Base-by-base conservation (phyloP, 2,797 vertebrate genomes). In the Podargus strigoides region DNA sequence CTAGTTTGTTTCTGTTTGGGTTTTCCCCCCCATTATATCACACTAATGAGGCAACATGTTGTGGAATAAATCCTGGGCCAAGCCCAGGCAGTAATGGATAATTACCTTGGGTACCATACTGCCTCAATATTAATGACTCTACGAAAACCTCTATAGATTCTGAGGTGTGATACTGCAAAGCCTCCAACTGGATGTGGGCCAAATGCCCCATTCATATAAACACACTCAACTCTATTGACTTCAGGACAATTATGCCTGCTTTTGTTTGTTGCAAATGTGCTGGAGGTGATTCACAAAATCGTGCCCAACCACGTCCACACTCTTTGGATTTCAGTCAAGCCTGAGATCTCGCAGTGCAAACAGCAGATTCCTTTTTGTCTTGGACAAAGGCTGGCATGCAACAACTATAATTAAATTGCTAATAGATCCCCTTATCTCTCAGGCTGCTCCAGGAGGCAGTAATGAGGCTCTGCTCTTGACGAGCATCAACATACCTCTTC, bases 11-110 rank as follows among this genome's bases (percentile, higher is more conserved):
- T 82, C 60, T 89, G 39, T 1, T 3, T 53, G 20, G 32, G 21
- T 56, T 58, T 58, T 59, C 56, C 42, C 34, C 26, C 5, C 28
- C 60, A 47, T 84, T 84, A 56, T 78, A 93, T 88, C 83, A 73
- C 34, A 92, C 83, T 96, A 94, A 97, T 81, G 82, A 96, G 82
- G 69, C 52, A 90, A 67, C 70, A 62, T 63, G 70, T 91, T 60
- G 41, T 32, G 70, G 83, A 96, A 81, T 84, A 94, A 82, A 86
- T 95, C 59, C 70, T 85, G 77, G 85, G 67, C 74, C 55, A 76
- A 63, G 74, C 76, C 59, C 85, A 93, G 82, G 50, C 23, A 86
- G 50, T 49, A 89, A 84, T 77, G 83, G 85, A 63, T 94, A 93
- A 97, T 94, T 94, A 86, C 74, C 52, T 85, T 85, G 89, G 87